Percentiles rank a stretch among this genome's conserved stretches.
phyloP scores from a whole-genome alignment of 2,888 invertebrate species.

The Meteorus cinctellus region DNA sequence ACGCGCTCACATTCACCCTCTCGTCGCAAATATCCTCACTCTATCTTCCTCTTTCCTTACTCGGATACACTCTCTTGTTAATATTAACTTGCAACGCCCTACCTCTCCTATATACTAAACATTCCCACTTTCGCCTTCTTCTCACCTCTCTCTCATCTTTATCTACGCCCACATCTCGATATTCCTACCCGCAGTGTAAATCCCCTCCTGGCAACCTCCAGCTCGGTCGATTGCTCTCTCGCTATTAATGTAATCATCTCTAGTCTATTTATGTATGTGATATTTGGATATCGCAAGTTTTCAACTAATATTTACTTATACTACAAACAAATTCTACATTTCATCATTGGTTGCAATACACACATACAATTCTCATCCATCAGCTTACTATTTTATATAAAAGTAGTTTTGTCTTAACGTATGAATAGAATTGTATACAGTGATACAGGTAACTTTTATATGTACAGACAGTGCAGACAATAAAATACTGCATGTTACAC shows the following conservation, averaged over 20 bases:
- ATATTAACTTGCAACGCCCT: constrained; percentile 62
- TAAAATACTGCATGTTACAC: too few relatives aligned
- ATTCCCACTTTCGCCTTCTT: not conserved
- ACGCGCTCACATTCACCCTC: constrained; percentile 54
- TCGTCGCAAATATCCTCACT: not conserved
- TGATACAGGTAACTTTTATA: too few relatives aligned
- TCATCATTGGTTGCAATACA: not conserved
- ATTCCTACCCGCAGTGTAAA: not conserved
- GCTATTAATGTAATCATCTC: not conserved
- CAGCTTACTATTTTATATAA: not conserved
- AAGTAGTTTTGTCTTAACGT: too few relatives aligned
- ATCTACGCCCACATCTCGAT: not conserved
- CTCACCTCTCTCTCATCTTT: not conserved
- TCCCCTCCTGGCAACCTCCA: not conserved
- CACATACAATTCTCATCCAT: not conserved
- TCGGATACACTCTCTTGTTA: constrained; percentile 57
- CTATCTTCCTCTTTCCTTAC: not conserved
- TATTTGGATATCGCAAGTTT: too few relatives aligned
- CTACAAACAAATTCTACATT: not conserved
- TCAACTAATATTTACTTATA: too few relatives aligned
- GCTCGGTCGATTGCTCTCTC: too few relatives aligned
- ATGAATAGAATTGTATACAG: too few relatives aligned
- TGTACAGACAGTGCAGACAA: too few relatives aligned
- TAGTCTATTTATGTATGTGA: too few relatives aligned
- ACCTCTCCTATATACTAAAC: not conserved